Conservation (phyloP, 2,888 invertebrate species). For the Pterostichus madidus region DNA sequence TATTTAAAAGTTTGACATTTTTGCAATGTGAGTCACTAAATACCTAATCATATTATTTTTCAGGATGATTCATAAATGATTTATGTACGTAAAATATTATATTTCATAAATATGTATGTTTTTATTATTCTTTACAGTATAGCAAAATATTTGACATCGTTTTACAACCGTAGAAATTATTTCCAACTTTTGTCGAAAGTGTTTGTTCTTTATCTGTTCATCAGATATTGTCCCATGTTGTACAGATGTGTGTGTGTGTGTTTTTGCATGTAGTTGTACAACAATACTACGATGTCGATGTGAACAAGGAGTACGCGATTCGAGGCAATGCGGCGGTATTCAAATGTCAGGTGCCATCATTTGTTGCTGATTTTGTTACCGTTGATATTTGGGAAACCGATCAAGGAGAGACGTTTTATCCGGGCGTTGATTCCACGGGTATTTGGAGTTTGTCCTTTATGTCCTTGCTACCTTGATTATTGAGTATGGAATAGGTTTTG, state of each 20-base stretch:
- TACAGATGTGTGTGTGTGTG: too few species aligned
- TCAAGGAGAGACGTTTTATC: slow-evolving; percentile 85
- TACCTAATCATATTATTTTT: not conserved
- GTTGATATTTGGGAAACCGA: slow-evolving; percentile 93
- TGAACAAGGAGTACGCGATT: slow-evolving; percentile 94
- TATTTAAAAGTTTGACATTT: slow-evolving; percentile 6
- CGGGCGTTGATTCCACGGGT: slow-evolving; percentile 75
- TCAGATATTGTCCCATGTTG: not conserved
- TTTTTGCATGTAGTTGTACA: slow-evolving; percentile 83
- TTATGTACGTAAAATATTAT: slow-evolving; percentile 19
- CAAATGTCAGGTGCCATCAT: slow-evolving; percentile 94
- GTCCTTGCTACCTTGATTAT: not conserved
- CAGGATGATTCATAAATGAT: not conserved
- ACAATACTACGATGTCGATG: slow-evolving; percentile 90
- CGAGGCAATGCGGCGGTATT: slow-evolving; percentile 93
- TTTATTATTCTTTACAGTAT: slow-evolving; percentile 24
- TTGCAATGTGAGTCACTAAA: not conserved
- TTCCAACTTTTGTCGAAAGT: not conserved
- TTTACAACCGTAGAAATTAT: too few species aligned
- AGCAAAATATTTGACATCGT: too few species aligned
- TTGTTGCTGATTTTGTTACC: slow-evolving; percentile 94
- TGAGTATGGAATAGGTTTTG: slow-evolving; percentile 2
- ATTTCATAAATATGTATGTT: slow-evolving; percentile 11
- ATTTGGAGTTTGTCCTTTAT: slow-evolving; percentile 76
- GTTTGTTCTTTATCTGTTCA: not conserved